Conservation (phyloP, 2,888 invertebrate genomes). For the Hyposoter didymator region DNA sequence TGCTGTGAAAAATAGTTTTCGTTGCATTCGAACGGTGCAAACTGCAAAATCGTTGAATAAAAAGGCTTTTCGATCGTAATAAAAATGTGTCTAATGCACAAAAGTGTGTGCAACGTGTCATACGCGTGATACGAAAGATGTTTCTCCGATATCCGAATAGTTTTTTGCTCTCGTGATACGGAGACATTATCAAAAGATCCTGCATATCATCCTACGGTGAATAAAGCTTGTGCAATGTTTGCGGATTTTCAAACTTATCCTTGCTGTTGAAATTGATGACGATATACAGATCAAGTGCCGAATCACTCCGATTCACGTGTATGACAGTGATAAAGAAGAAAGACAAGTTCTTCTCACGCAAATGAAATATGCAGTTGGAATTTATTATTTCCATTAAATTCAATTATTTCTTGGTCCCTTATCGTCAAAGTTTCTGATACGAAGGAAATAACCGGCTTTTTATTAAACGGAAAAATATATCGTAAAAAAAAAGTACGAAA, state of each 20-base stretch:
- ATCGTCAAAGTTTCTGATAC: no score
- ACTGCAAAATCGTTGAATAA: no score
- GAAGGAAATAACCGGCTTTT: background rate
- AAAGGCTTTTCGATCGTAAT: background rate
- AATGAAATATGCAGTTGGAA: background rate
- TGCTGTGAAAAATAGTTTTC: no score
- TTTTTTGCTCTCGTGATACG: background rate
- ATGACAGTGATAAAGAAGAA: background rate
- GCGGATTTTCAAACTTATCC: background rate
- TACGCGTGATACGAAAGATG: no score
- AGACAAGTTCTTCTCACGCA: background rate
- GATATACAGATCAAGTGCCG: background rate
- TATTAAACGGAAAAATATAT: no score
- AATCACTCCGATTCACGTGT: background rate
- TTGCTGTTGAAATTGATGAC: background rate
- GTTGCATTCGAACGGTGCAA: no score
- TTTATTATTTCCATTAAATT: background rate
- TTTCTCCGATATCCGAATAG: background rate
- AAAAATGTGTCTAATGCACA: background rate
- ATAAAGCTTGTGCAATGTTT: conserved; percentile 1
- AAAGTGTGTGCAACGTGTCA: background rate
- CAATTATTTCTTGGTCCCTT: no score
- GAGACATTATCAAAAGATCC: background rate
- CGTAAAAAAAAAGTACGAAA: no score
- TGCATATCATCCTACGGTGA: background rate